Evolutionary conservation across 92 coral and sea anemone species (phyloP), one percentile per base, ranked within the genome.

Genomic region (Siderastrea siderea): DNA sequence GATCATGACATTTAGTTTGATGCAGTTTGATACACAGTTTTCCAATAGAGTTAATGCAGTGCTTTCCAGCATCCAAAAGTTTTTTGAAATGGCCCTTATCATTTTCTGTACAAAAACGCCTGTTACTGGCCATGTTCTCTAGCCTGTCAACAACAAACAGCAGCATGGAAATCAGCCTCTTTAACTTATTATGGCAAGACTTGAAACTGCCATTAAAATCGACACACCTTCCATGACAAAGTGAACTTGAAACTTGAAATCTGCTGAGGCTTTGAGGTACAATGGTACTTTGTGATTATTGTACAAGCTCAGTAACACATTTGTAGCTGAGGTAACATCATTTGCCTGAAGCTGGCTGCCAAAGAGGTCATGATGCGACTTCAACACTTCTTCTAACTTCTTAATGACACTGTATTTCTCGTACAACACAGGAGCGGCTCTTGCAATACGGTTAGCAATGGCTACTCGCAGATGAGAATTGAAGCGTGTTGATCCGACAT

Each of bases 161-260:
- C 75, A 94, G 61, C 10, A 65, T 71, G 13, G 84, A 68, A 44
- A 84, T 71, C 15, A 46, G 62, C 71, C 75, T 78, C 58, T 75
- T 79, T 14, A 94, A 90, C 68, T 47, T 58, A 12, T 53, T 71
- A 44, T 84, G 93, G 61, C 86, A 68, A n/a, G 19, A 63, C 60
- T 81, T 7, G 94, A 87, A 53, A 89, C 85, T 6, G 96, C 96
- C 94, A 91, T 88, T 16, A 87, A 64, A 13, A 84, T 86, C 0
- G 96, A 90, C 47, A 81, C 70, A 68, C 92, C 92, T 77, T 94
- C 96, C 1, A 94, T 62, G 6, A 94, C 94, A 72, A 83, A 73
- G 82, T 94, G 96, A 55, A 87, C 87, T 26, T 84, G 84, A 60
- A 87, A 94, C 84, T 94, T 94, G 87, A 84, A 91, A n/a, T 94